phyloP scores from a whole-genome alignment of 2,113 vertebrate genomes.

The Pimephales promelas region DNA sequence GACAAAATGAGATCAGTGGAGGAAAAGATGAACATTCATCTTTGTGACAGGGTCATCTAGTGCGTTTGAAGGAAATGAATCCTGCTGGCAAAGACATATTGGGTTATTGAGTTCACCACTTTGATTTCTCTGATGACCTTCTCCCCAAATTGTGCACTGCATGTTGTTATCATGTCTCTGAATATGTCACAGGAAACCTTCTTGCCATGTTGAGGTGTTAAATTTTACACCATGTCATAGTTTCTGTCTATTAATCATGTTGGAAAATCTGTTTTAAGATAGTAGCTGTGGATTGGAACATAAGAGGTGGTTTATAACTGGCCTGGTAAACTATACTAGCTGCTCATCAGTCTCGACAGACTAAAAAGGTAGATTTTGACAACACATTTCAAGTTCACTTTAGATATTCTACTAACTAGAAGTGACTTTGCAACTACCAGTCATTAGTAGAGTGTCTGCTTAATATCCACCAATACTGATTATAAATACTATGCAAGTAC shows the following conservation, averaged over 20 bases:
- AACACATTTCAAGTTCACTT: no score
- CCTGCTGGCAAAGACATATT: constrained; percentile 56
- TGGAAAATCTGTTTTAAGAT: neutral
- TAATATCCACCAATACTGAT: no score
- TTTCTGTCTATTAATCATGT: neutral
- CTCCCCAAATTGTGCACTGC: neutral
- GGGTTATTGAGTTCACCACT: constrained; percentile 34
- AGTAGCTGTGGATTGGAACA: neutral
- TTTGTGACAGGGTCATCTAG: constrained; percentile 57
- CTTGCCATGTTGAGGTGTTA: neutral
- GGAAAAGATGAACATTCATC: constrained; percentile 51
- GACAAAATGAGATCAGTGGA: constrained; percentile 27
- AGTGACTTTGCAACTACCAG: no score
- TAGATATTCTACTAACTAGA: no score
- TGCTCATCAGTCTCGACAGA: no score
- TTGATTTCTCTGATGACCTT: constrained; percentile 55
- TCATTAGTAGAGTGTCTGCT: no score
- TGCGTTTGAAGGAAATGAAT: constrained; percentile 57
- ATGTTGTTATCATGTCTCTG: constrained; percentile 10
- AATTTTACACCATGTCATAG: neutral
- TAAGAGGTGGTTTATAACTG: neutral
- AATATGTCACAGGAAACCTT: neutral
- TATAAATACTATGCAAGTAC: no score
- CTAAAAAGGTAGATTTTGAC: no score
- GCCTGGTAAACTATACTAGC: no score